Evolutionary conservation across 1,140 invertebrate genomes (phyloP).

Genomic region (Drosophila asahinai): DNA sequence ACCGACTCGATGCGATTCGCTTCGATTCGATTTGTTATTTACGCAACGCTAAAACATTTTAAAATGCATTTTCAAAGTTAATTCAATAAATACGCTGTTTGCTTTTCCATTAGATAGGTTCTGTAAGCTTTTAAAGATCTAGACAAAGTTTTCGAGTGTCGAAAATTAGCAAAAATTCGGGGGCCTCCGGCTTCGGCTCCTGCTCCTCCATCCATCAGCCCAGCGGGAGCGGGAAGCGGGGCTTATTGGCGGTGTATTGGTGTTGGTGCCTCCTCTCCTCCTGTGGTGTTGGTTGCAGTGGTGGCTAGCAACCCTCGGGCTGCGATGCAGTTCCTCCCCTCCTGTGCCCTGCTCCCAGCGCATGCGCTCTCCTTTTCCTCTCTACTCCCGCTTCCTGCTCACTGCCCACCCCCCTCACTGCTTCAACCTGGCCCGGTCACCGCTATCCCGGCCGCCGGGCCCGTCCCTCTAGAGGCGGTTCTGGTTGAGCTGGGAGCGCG

Average conservation of each 20-base stretch:
- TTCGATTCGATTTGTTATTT: conserved; percentile 51
- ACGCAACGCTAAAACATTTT: conserved; percentile 79
- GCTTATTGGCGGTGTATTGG: conserved; percentile 11
- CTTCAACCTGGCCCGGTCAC: conserved; percentile 54
- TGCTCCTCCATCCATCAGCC: conserved; percentile 9
- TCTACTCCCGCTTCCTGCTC: conserved; percentile 9
- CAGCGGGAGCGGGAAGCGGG: conserved; percentile 15
- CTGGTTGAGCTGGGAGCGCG: conserved; percentile 82
- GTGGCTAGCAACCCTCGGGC: conserved; percentile 62
- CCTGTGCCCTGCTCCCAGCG: conserved; percentile 10
- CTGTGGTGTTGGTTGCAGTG: conserved; percentile 31
- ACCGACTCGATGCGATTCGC: conserved; percentile 29
- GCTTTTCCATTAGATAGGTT: conserved; percentile 50
- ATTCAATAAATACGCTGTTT: conserved; percentile 65
- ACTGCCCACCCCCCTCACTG: conserved; percentile 38
- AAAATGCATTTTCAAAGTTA: conserved; percentile 82
- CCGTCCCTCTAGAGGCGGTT: conserved; percentile 76
- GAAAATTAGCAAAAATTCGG: conserved; percentile 69
- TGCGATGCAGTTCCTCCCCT: conserved; percentile 36
- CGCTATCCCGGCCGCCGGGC: conserved; percentile 43
- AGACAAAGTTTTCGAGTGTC: conserved; percentile 70
- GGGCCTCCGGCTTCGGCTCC: conserved; percentile 11
- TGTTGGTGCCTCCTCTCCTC: conserved; percentile 9
- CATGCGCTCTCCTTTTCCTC: conserved; percentile 10
- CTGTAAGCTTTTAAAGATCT: conserved; percentile 76